Evolutionary conservation across 1,140 invertebrate genomes (phyloP), one percentile per base, ranked within the genome.

Genomic region (Pollicipes pollicipes): DNA sequence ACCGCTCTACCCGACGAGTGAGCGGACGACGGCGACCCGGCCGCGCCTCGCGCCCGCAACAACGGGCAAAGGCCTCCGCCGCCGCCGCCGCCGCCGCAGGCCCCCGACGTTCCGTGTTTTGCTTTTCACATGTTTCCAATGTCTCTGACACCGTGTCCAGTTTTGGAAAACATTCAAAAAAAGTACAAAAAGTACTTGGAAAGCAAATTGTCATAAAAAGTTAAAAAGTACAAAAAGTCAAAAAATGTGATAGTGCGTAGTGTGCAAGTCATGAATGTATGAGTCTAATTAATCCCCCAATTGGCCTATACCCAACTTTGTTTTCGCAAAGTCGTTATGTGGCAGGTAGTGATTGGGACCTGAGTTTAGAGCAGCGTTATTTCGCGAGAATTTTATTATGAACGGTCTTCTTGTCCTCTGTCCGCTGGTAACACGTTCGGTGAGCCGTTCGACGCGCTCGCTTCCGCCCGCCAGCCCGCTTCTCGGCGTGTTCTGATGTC

Each of bases 141-240:
- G 45, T 58, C 45, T 21, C 24, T 58, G 45, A 58, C 45, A 24
- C 6, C 13, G 45, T 58, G 45, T 58, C 45, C 45, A 58, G n/a
- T n/a, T 58, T 58, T 21, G 45, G 45, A 58, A 58, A 58, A 58
- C 45, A 21, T 58, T 58, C 13, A 58, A 58, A 58, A 58, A 58
- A 58, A 10, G 45, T 58, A 58, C 45, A 58, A 58, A 58, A 58
- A 58, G 45, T 58, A 58, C 45, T 58, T 58, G 45, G 45, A 58
- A 58, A 58, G 45, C 45, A 58, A 58, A 58, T 58, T 6, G 45
- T 58, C 45, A 58, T 58, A 58, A 58, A 58, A 58, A 58, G 45
- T 58, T 58, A 58, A 58, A 58, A 58, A 58, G 45, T 58, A 58
- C 45, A 58, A 58, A 58, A 58, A 58, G 45, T 58, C 45, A 58